A percentile compares a stretch with the other conserved stretches of the same genome.
Evolutionary conservation across 1,140 invertebrate species (phyloP).

Genomic region (Pogonomyrmex barbatus): DNA sequence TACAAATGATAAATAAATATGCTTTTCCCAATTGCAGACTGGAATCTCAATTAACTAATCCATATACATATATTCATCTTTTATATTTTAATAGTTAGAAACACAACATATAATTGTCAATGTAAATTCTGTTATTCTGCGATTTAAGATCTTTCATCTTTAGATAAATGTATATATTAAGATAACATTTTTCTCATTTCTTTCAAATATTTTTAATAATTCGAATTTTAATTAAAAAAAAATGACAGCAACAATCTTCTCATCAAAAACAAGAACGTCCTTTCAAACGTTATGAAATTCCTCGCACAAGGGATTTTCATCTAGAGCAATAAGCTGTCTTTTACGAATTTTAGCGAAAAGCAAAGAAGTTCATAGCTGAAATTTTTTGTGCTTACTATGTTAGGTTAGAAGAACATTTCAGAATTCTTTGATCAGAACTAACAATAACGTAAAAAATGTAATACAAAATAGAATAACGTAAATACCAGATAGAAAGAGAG

Average conservation of each 20-base stretch:
- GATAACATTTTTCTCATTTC: not conserved
- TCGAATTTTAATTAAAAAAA: not conserved
- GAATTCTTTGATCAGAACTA: not conserved
- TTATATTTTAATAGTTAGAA: not conserved
- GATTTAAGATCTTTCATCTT: not conserved
- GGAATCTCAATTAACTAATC: constrained; percentile 21
- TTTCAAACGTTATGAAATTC: not conserved
- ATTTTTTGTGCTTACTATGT: not conserved
- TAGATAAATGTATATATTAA: not conserved
- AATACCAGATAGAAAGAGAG: too few relatives aligned
- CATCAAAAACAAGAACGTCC: not conserved
- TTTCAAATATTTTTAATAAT: not conserved
- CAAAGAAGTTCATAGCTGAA: not conserved
- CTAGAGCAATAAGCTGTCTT: not conserved
- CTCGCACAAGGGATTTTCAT: not conserved
- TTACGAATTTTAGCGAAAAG: not conserved
- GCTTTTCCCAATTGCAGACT: not conserved
- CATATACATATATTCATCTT: not conserved
- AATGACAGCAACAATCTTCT: not conserved
- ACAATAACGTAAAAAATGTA: constrained; percentile 10
- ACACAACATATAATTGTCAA: not conserved
- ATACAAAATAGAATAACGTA: too few relatives aligned
- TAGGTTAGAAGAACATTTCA: not conserved
- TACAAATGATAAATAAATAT: constrained; percentile 12
- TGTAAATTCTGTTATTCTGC: not conserved